Base-by-base conservation (phyloP, 2,888 invertebrate genomes). In the Noctua fimbriata region DNA sequence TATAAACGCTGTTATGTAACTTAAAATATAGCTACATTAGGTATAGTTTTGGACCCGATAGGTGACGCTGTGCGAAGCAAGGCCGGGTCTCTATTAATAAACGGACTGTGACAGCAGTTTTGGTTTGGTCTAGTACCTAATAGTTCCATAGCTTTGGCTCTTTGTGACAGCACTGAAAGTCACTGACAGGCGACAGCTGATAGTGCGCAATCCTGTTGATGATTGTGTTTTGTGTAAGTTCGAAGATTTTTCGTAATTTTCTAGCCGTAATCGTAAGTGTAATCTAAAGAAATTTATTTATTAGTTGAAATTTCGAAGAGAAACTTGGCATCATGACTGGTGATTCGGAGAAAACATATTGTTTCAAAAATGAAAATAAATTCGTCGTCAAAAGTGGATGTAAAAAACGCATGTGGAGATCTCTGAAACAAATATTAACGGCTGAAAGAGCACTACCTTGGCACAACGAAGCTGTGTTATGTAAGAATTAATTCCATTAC, bases 391-490 rank as follows among this genome's bases (percentile, higher is more conserved):
- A 97, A 94, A 96, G 96, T 88, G 97, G 97, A 78, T 97, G 97
- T 87, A 99, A 98, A 92, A 99, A 98, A 93, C 97, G 98, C 88
- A 98, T 98, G 86, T 99, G 99, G 98, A 98, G 98, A 93, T 98
- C 98, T 12, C 93, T 99, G 71, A 99, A 99, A 94, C 99, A 99
- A 97, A 98, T 99, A 90, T 96, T 98, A 73, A 97, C 98, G 2
- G 98, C 98, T 65, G 99, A 99, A 92, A 97, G 98, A 93, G 94
- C 98, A 47, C 95, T 98, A 80, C 98, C 98, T 6, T 98, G 99
- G 98, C 97, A 98, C 36, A 97, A 98, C 81, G 98, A 98, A 92
- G 97, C 98, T 74, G 97, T 98, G 78, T 97, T 98, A 90, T 99
- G 98, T 98, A 96, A 97, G 97, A 24, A 67, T 24, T 5, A 36